These are phyloP conservation scores for Picus viridis DNA, from an alignment of 2,797 vertebrate genomes.

Conservation along the genomic window DNA sequence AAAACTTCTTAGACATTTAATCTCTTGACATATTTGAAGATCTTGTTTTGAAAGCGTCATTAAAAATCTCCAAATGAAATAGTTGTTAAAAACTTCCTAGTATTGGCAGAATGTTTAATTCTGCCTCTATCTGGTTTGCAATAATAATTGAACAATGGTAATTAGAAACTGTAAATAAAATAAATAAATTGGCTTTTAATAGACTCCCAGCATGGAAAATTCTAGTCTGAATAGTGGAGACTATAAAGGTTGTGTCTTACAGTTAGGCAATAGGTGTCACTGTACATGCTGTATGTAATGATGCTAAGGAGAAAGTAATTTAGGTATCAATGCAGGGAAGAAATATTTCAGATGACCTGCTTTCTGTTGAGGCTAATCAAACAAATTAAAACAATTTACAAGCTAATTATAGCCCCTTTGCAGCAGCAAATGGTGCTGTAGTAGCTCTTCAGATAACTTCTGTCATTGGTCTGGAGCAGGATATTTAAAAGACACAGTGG, in stretches of 20 bases:
- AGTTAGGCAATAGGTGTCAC: background rate
- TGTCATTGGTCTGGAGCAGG: background rate
- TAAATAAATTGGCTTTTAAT: background rate
- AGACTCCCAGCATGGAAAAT: background rate
- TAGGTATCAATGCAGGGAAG: slow-evolving; percentile 27
- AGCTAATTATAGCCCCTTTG: slow-evolving; percentile 8
- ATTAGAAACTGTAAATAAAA: background rate
- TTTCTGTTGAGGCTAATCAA: slow-evolving; percentile 50
- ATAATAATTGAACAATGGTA: background rate
- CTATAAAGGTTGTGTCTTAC: background rate
- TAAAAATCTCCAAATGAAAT: background rate
- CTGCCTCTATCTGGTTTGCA: background rate
- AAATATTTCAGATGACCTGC: slow-evolving; percentile 43
- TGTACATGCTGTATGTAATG: background rate
- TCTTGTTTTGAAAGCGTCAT: background rate
- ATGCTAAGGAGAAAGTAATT: slow-evolving; percentile 39
- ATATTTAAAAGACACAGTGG: background rate
- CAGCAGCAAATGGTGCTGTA: background rate
- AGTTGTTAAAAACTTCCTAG: background rate
- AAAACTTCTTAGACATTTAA: background rate
- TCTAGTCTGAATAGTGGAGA: background rate
- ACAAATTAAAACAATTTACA: slow-evolving; percentile 40
- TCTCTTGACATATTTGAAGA: background rate
- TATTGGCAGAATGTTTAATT: slow-evolving; percentile 4
- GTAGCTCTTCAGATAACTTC: background rate